phyloP scores from a whole-genome alignment of 2,888 invertebrate species.

The Hirtodrosophila duncani region DNA sequence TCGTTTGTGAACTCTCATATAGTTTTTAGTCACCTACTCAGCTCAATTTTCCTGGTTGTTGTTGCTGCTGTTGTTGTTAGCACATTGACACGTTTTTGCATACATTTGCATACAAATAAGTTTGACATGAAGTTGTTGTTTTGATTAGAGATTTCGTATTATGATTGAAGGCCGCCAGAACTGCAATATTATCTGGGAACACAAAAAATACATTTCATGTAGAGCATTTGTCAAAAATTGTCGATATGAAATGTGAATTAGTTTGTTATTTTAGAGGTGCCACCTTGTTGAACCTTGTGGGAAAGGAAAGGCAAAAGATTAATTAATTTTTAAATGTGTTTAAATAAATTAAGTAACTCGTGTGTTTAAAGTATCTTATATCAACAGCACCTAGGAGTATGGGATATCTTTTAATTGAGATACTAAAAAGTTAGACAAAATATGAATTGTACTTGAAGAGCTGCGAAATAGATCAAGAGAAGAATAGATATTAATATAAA shows the following conservation, averaged over 20 bases:
- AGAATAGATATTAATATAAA: too few species aligned
- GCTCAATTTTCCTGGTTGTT: slow-evolving; percentile 17
- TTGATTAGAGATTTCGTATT: slow-evolving; percentile 28
- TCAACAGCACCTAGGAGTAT: too few species aligned
- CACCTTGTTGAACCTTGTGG: too few species aligned
- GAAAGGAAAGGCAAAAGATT: too few species aligned
- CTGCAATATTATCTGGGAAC: not conserved
- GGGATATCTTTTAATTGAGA: too few species aligned
- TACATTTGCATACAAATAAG: slow-evolving; percentile 70
- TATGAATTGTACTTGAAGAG: too few species aligned
- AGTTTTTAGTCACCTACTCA: slow-evolving; percentile 45
- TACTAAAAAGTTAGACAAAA: too few species aligned
- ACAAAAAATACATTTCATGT: slow-evolving; percentile 14
- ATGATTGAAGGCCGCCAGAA: slow-evolving; percentile 26
- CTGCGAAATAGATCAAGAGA: too few species aligned
- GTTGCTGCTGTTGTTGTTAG: slow-evolving; percentile 65
- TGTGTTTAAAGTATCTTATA: too few species aligned
- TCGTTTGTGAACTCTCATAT: slow-evolving; percentile 19
- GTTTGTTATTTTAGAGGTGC: too few species aligned
- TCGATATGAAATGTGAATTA: slow-evolving; percentile 14
- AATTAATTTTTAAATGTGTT: too few species aligned
- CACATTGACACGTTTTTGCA: slow-evolving; percentile 75
- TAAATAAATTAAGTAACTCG: too few species aligned
- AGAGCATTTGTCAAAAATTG: slow-evolving; percentile 19
- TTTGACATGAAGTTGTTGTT: slow-evolving; percentile 26